Evolutionary conservation across 2,888 invertebrate species (phyloP).

Genomic region (Eledone cirrhosa): DNA sequence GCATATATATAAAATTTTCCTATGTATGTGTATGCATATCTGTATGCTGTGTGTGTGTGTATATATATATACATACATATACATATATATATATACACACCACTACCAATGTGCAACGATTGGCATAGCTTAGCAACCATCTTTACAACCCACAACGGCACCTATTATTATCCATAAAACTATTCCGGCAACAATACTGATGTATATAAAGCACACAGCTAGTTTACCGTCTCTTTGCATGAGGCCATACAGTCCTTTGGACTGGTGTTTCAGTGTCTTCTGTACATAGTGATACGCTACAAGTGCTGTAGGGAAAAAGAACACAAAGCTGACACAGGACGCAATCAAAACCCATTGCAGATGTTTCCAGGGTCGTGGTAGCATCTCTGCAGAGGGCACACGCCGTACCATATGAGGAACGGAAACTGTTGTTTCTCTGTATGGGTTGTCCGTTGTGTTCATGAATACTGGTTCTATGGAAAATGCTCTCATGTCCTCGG

Average conservation of each 20-base stretch:
- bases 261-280: conserved; percentile 51
- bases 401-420: conserved; percentile 51
- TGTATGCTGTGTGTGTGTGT: no score
- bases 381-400: conserved; percentile 54
- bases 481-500: conserved; percentile 35
- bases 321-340: conserved; percentile 50
- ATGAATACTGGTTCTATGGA: conserved; percentile 51
- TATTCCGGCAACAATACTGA: conserved; percentile 47
- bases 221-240: conserved; percentile 54
- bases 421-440: conserved; percentile 58
- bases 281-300: conserved; percentile 52
- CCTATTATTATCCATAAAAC: conserved; percentile 44
- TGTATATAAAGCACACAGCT: conserved; percentile 53
- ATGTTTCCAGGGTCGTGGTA: conserved; percentile 56
- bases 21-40: no score
- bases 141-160: conserved; percentile 34
- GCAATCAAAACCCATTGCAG: conserved; percentile 54
- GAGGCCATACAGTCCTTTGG: conserved; percentile 58
- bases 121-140: neutral
- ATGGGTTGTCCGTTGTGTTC: conserved; percentile 56
- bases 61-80: no score
- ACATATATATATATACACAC: no score
- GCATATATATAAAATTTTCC: no score
- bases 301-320: conserved; percentile 50
- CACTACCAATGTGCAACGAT: no score